A percentile compares a stretch with the other conserved stretches of the same genome.
Evolutionary conservation across 2,797 vertebrate species (phyloP).

Genomic region (Xenentodon cancila): DNA sequence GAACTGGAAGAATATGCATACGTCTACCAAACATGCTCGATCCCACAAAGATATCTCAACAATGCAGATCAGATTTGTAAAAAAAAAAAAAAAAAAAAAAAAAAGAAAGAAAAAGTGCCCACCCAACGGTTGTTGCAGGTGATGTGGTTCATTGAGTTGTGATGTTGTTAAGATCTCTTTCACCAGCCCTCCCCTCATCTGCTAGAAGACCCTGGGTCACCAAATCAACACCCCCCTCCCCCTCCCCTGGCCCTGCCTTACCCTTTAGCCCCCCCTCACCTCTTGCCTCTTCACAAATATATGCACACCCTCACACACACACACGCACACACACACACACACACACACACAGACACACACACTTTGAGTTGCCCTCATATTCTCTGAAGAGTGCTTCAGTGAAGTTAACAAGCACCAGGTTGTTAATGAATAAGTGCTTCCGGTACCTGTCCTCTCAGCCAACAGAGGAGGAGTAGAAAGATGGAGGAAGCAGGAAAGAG

Average conservation of each 20-base stretch:
- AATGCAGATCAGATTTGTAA: no score
- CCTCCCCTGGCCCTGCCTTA: conserved; percentile 47
- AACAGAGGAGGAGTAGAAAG: conserved; percentile 29
- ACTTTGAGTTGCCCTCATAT: conserved; percentile 37
- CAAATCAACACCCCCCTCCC: conserved; percentile 22
- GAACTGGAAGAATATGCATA: no score
- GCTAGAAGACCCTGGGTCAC: conserved; percentile 64
- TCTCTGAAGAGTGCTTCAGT: conserved; percentile 55
- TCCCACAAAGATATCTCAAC: no score
- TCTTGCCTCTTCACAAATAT: conserved; percentile 41
- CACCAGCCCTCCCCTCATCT: conserved; percentile 55
- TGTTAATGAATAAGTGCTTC: conserved; percentile 71
- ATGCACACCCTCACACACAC: conserved; percentile 24
- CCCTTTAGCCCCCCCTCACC: conserved; percentile 59
- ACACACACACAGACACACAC: conserved; percentile 31
- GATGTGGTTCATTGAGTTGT: conserved; percentile 59
- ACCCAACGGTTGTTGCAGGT: conserved; percentile 27
- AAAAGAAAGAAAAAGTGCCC: conserved; percentile 9
- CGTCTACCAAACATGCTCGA: no score
- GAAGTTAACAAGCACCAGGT: conserved; percentile 63
- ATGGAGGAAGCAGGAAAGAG: conserved; percentile 33
- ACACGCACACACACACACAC: conserved; percentile 19
- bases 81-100: no score
- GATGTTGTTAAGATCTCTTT: conserved; percentile 51
- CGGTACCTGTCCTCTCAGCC: conserved; percentile 65